phyloP scores from a whole-genome alignment of 2,888 invertebrate genomes.

The Philereme transversata region DNA sequence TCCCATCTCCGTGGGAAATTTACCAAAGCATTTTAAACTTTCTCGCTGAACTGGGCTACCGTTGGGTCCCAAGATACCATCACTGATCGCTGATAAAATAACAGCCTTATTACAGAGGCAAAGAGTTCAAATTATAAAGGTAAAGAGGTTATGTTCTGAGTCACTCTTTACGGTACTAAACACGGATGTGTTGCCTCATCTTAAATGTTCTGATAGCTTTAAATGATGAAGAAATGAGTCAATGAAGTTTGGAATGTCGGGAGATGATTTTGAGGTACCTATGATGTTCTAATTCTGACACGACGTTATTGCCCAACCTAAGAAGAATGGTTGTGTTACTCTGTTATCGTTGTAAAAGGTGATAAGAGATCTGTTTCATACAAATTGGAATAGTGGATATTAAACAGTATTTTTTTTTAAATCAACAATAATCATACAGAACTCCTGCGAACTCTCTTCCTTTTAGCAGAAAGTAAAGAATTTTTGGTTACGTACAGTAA shows the following conservation, averaged over 20 bases:
- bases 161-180: conserved; percentile 48
- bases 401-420: too few relatives aligned
- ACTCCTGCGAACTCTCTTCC: too few relatives aligned
- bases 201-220: conserved; percentile 25
- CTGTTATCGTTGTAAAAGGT: too few relatives aligned
- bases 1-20: conserved; percentile 69
- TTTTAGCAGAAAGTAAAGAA: too few relatives aligned
- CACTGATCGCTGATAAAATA: conserved; percentile 70
- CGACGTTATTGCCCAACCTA: too few relatives aligned
- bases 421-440: too few relatives aligned
- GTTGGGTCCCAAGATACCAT: conserved; percentile 70
- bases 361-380: too few relatives aligned
- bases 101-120: conserved; percentile 21
- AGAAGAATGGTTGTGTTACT: too few relatives aligned
- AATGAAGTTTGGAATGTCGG: conserved; percentile 20
- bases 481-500: too few relatives aligned
- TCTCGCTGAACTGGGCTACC: conserved; percentile 73
- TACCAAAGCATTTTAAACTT: conserved; percentile 75
- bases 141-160: conserved; percentile 42
- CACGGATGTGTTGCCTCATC: conserved; percentile 33
- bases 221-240: conserved; percentile 40
- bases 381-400: too few relatives aligned
- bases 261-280: not conserved
- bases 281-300: too few relatives aligned
- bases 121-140: conserved; percentile 21